phyloP scores from a whole-genome alignment of 2,113 vertebrate species.

The Neodon shergylaensis region DNA sequence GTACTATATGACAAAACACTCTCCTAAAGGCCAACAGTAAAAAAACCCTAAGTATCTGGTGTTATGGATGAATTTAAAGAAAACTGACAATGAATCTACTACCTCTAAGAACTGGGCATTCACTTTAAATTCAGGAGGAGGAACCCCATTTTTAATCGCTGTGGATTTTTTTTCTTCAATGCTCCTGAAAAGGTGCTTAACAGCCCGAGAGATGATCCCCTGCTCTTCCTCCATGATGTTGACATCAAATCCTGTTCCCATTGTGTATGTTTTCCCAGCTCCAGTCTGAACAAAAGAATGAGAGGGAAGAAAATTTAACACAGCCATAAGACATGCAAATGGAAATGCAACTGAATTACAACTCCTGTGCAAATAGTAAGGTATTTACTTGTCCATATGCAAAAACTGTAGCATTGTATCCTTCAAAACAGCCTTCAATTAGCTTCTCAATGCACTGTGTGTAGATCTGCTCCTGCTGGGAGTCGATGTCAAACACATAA shows the following conservation, averaged over 20 bases:
- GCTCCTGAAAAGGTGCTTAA: constrained; percentile 94
- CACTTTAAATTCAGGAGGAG: constrained; percentile 98
- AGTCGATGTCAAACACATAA: constrained; percentile 95
- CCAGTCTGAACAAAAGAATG: constrained; percentile 90
- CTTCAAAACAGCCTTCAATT: constrained; percentile 98
- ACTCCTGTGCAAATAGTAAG: constrained; percentile 7
- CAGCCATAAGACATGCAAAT: not conserved
- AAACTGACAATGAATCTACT: constrained; percentile 54
- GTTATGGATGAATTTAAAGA: constrained; percentile 22
- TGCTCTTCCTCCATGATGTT: constrained; percentile 94
- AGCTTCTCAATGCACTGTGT: constrained; percentile 93
- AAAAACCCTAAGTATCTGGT: not conserved
- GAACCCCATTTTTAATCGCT: constrained; percentile 91
- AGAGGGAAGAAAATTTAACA: not conserved
- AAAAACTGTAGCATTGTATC: constrained; percentile 98
- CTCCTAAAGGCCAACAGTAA: not conserved
- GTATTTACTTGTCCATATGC: constrained; percentile 95
- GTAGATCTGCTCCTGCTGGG: constrained; percentile 94
- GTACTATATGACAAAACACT: not conserved
- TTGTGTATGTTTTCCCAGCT: constrained; percentile 98
- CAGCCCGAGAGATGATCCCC: constrained; percentile 96
- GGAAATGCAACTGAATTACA: not conserved
- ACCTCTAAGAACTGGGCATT: constrained; percentile 99
- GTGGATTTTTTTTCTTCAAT: constrained; percentile 92
- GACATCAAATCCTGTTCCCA: constrained; percentile 98